Evolutionary conservation across 2,888 invertebrate species (phyloP), one percentile per base, ranked within the genome.

Genomic region (Pocota personata): DNA sequence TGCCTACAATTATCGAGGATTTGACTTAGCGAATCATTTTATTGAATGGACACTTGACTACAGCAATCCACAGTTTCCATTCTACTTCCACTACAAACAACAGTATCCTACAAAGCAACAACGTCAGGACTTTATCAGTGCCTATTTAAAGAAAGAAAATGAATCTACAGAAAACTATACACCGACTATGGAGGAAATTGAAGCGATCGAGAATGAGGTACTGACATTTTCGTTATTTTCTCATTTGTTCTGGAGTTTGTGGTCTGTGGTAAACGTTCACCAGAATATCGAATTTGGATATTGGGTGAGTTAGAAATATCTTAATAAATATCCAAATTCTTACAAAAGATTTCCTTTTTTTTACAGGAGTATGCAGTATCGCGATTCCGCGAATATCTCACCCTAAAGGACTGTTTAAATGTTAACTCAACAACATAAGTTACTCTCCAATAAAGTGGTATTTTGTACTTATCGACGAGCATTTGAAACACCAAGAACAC

Each of bases 1-100:
- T 92, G 97, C 98, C 0, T 98, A 98, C 93, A 98, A 98, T 91
- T 97, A 97, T 89, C 94, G 98, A 64, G 98, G 96, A 0, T 98
- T 98, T 92, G 98, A 98, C 92, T 93, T 98, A 62, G 98, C 98
- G 2, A 98, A 98, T 92, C 98, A 98, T 90, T 98, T 98, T 91
- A 94, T 97, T 87, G 98, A 98, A 91, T 97, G 98, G 97, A 95
- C 95, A 0, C 97, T 97, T 90, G 97, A 98, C 90, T 98, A 98
- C 92, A 97, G 96, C 0, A 95, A 95, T 77, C 94, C 95, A 0
- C 94, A 95, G 35, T 94, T 95, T 88, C 98, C 98, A 0, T 96
- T 95, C 92, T 98, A 95, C 92, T 94, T 93, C 80, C 95, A 96
- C 88, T 93, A 94, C 64, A 93, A 93, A 0, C 94, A 95, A 6